A percentile compares a stretch with the other conserved stretches of the same genome.
These are phyloP conservation scores for Diplosoma virens DNA, from an alignment of 23 tunicate genomes.

Conservation along the genomic window DNA sequence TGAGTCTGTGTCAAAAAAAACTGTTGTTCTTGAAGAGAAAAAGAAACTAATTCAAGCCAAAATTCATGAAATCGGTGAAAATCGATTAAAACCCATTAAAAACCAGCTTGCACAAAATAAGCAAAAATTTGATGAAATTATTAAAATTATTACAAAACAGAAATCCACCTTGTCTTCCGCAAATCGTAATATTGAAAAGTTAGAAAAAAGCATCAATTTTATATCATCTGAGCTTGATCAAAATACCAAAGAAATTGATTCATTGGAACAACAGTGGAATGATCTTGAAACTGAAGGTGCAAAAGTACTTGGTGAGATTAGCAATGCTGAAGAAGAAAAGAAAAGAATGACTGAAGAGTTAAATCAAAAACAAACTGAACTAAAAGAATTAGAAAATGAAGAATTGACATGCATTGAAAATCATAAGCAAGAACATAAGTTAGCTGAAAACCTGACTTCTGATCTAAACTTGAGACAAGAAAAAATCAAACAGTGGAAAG, in stretches of 20 bases:
- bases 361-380: constrained; percentile 31
- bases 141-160: constrained; percentile 57
- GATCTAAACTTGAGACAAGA: constrained; percentile 2
- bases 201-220: constrained; percentile 39
- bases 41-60: constrained; percentile 35
- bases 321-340: constrained; percentile 25
- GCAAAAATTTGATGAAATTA: constrained; percentile 15
- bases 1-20: constrained; percentile 37
- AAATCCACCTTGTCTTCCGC: constrained; percentile 55
- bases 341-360: constrained; percentile 8
- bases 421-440: constrained; percentile 11
- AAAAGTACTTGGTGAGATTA: constrained; percentile 20
- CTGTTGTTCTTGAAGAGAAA: constrained; percentile 37
- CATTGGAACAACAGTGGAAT: constrained; percentile 67
- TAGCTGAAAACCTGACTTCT: not conserved
- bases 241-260: constrained; percentile 35
- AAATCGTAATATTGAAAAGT: constrained; percentile 44
- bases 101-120: constrained; percentile 38
- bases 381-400: constrained; percentile 26
- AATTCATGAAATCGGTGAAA: constrained; percentile 47
- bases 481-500: constrained; percentile 29
- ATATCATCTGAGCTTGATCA: constrained; percentile 43
- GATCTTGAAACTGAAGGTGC: constrained; percentile 53
- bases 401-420: constrained; percentile 11
- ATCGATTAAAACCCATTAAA: constrained; percentile 52